phyloP scores from a whole-genome alignment of 2,797 vertebrate genomes.

The Phataginus tricuspis region DNA sequence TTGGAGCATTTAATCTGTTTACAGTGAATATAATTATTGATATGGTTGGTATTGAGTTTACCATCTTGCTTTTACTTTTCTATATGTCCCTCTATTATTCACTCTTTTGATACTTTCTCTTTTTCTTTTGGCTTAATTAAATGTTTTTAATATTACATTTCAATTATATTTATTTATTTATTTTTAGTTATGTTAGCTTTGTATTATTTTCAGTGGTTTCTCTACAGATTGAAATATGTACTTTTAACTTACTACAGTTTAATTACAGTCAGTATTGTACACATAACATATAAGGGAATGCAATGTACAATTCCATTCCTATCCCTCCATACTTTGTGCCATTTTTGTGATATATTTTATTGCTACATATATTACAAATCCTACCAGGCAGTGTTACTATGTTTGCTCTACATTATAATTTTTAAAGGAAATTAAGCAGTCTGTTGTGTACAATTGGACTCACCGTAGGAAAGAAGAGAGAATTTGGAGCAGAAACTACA shows the following conservation, averaged over 20 bases:
- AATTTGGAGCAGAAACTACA: neutral
- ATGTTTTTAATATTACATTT: constrained; percentile 16
- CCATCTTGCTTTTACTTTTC: neutral
- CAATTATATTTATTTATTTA: neutral
- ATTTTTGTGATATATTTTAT: neutral
- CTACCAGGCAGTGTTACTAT: neutral
- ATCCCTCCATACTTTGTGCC: neutral
- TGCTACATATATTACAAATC: neutral
- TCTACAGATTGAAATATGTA: neutral
- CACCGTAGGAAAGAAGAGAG: neutral
- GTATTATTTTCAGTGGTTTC: neutral
- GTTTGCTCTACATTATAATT: constrained; percentile 34
- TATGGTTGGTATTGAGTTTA: neutral
- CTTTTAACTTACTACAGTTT: neutral
- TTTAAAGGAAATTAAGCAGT: neutral
- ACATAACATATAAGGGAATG: neutral
- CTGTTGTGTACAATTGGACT: neutral
- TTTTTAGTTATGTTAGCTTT: neutral
- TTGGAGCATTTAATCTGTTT: neutral
- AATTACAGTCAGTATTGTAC: neutral
- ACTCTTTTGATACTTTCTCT: neutral
- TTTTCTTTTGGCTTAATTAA: neutral
- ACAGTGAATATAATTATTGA: neutral
- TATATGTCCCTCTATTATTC: neutral
- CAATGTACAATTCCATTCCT: neutral